Conservation (phyloP, 2,113 vertebrate genomes). For the Trachemys scripta region DNA sequence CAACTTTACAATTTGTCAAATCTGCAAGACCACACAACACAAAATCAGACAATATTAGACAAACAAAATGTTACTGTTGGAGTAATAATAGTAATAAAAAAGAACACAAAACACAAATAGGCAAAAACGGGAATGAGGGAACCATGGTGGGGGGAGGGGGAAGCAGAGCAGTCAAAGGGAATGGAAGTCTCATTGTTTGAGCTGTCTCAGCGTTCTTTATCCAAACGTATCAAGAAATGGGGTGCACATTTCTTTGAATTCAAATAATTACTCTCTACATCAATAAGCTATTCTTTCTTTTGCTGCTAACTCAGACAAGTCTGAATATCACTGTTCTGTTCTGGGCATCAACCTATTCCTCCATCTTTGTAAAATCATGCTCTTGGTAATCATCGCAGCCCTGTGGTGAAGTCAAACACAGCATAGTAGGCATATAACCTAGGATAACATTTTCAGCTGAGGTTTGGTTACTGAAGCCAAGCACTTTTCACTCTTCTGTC, state of each 20-base stretch:
- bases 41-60: not conserved
- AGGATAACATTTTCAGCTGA: not conserved
- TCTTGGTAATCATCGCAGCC: not conserved
- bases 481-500: not conserved
- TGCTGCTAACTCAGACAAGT: not conserved
- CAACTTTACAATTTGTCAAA: not conserved
- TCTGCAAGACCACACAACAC: not conserved
- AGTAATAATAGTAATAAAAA: not conserved
- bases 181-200: no score
- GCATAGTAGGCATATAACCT: not conserved
- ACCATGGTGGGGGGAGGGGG: rapidly evolving
- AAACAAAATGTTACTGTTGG: not conserved
- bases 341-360: not conserved
- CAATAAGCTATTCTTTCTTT: not conserved
- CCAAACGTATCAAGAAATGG: not conserved
- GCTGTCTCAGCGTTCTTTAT: not conserved
- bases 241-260: not conserved
- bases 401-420: not conserved
- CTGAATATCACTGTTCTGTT: not conserved
- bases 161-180: not conserved
- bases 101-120: not conserved
- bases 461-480: not conserved
- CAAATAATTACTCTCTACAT: not conserved
- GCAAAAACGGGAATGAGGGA: not conserved
- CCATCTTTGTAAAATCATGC: not conserved